A percentile compares a stretch with the other conserved stretches of the same genome.
Conservation (phyloP, 2,797 vertebrate species). For the Discoglossus pictus region DNA sequence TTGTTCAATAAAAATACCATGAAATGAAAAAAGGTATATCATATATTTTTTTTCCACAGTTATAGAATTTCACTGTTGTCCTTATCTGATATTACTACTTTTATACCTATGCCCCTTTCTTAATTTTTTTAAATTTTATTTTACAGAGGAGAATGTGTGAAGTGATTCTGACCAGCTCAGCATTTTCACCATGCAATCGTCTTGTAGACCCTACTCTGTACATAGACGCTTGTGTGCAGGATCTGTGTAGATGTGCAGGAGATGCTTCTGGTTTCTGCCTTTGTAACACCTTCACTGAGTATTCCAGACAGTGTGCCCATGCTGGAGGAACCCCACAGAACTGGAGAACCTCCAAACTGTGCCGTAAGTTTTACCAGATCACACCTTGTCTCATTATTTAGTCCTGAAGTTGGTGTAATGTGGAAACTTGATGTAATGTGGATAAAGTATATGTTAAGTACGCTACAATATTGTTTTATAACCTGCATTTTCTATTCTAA, state of each 20-base stretch:
- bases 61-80: too few relatives aligned
- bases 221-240: conserved; percentile 38
- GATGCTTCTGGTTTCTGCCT: conserved; percentile 38
- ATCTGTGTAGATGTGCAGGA: conserved; percentile 36
- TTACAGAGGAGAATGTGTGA: conserved; percentile 40
- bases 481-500: background rate
- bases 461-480: too few relatives aligned
- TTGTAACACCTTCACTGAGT: conserved; percentile 45
- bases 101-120: background rate
- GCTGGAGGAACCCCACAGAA: conserved; percentile 37
- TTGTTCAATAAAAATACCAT: too few relatives aligned
- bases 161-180: conserved; percentile 28
- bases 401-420: background rate
- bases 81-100: too few relatives aligned
- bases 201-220: conserved; percentile 21
- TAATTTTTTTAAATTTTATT: background rate
- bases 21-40: too few relatives aligned
- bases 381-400: background rate
- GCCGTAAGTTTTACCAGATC: conserved; percentile 29
- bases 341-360: conserved; percentile 39
- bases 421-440: background rate
- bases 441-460: background rate
- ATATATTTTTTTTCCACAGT: too few relatives aligned
- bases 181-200: conserved; percentile 30
- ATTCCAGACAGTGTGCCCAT: conserved; percentile 47